A percentile compares a stretch with the other conserved stretches of the same genome.
These are phyloP conservation scores for Schizaphis graminum DNA, from an alignment of 2,888 invertebrate genomes.

Conservation along the genomic window DNA sequence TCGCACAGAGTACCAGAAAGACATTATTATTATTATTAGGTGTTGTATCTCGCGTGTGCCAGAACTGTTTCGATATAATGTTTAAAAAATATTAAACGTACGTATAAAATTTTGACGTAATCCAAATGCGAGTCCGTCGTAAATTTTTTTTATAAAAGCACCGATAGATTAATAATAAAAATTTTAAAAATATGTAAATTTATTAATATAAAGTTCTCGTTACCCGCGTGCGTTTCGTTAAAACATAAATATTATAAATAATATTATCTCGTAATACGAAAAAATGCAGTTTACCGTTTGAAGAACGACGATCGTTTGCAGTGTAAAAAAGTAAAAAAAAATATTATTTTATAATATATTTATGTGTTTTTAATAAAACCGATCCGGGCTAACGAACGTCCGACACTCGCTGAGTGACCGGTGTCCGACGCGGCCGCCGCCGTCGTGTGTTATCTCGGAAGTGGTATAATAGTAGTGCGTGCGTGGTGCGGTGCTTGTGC, in stretches of 20 bases:
- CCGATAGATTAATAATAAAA: not conserved
- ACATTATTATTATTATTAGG: slow-evolving; percentile 18
- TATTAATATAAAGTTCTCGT: not conserved
- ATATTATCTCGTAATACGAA: not conserved
- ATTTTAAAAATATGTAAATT: not conserved
- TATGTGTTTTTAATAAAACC: not conserved
- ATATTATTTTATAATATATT: not conserved
- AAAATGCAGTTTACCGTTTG: not conserved
- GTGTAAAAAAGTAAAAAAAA: slow-evolving; percentile 33
- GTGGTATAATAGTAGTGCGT: slow-evolving; percentile 45
- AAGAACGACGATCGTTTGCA: not conserved
- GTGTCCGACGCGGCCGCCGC: slow-evolving; percentile 64
- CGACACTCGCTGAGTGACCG: slow-evolving; percentile 65
- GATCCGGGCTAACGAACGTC: slow-evolving; percentile 57
- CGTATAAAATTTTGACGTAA: not conserved
- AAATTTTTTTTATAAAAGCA: not conserved
- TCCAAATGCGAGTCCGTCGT: not conserved
- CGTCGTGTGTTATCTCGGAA: slow-evolving; percentile 65
- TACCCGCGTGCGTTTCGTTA: not conserved
- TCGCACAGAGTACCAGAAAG: not conserved
- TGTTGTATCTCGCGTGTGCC: not conserved
- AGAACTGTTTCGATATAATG: not conserved
- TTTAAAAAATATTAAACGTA: not conserved
- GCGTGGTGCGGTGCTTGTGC: slow-evolving; percentile 39
- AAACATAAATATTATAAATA: not conserved